These are phyloP conservation scores for Simalia tracyae DNA, from an alignment of 2,797 vertebrate genomes.

Conservation along the genomic window DNA sequence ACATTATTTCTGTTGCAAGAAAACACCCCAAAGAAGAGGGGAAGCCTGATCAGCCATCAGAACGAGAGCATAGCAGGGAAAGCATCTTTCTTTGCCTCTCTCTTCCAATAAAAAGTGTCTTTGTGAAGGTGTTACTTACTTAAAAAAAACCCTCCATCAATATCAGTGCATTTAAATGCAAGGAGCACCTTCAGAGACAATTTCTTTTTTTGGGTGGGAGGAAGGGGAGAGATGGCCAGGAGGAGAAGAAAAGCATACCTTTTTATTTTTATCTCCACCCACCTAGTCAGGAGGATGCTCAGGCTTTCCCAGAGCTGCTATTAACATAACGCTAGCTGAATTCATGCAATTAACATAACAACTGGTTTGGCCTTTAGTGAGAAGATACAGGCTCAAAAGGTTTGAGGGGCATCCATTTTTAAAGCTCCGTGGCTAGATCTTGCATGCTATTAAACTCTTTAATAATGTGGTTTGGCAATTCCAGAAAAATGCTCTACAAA, in stretches of 20 bases:
- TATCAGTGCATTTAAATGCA: not conserved
- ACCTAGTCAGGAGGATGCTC: not conserved
- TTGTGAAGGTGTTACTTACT: too few species aligned
- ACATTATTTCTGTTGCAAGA: not conserved
- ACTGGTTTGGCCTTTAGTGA: not conserved
- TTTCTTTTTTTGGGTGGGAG: not conserved
- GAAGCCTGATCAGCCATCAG: not conserved
- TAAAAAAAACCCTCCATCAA: not conserved
- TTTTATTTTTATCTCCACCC: not conserved
- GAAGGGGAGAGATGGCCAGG: not conserved
- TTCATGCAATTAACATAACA: not conserved
- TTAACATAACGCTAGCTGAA: not conserved
- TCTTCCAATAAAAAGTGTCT: not conserved
- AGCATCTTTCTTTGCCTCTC: not conserved
- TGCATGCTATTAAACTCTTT: not conserved
- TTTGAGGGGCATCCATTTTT: not conserved
- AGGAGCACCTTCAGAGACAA: not conserved
- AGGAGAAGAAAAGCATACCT: not conserved
- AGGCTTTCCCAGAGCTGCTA: not conserved
- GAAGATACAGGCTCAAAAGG: not conserved
- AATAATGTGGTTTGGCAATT: conserved; percentile 12
- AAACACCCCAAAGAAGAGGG: not conserved
- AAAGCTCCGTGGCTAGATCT: not conserved
- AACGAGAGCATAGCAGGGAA: not conserved
- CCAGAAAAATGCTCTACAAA: conserved; percentile 14